Evolutionary conservation across 1,140 invertebrate species (phyloP), one percentile per base, ranked within the genome.

Genomic region (Aphaenogaster ashmeadi): DNA sequence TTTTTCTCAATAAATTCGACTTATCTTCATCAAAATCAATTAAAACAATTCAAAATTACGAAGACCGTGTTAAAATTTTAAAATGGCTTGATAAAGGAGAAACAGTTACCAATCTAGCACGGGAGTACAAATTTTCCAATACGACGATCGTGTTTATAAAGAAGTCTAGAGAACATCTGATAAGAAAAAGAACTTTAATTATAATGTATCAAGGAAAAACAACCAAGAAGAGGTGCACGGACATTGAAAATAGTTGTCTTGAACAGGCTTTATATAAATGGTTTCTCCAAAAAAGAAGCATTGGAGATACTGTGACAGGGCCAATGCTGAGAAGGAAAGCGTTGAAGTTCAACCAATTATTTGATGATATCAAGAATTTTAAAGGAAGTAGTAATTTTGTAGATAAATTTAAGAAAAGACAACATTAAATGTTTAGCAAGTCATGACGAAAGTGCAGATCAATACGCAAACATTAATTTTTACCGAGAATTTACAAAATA

Each of bases 181-280:
- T 41, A 66, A 38, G 36, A 66, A 18, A n/a, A n/a, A 66, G 27
- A 27, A 27, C 27, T 27, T 27, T 0, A 27, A 18, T 60, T 60
- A 33, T 60, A 21, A 21, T 44, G 66, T 44, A 5, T 2, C 66
- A 69, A 21, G 66, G 66, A 21, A n/a, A 13, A 44, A 69, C 38
- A 44, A 9, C 38, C n/a, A 69, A 69, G 38, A 69, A 47, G 4
- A 71, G 41, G 15, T 71, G n/a, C 13, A 71, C 41, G 1, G 36
- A 13, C 4, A 21, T 71, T 71, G 21, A 71, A 27, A 27, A 27
- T 47, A 47, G 11, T 47, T 1, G 11, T 15, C 41, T 71, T 6
- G 67, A 71, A 13, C n/a, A 71, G 13, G n/a, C n/a, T 27, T 27
- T 71, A 18, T 67, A 67, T 13, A 7, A 71, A 27, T 71, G 67